Conservation (phyloP, 30 jellyfish, hydroid and myxozoan species). For the Hydractinia echinata region DNA sequence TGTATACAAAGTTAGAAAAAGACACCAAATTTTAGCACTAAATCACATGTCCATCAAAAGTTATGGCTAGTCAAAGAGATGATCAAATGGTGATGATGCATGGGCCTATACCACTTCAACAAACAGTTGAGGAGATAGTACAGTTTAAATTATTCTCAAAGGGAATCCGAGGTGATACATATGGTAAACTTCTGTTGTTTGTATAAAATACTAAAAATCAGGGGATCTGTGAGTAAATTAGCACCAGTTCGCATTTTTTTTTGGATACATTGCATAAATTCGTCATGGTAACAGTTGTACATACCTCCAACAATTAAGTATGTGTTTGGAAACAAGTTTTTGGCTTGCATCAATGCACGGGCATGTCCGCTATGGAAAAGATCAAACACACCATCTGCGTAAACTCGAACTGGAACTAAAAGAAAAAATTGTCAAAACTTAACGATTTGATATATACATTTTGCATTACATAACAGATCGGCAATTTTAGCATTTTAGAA, state of each 20-base stretch:
- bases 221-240: no score
- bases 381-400: constrained; percentile 99
- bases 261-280: no score
- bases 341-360: constrained; percentile 96
- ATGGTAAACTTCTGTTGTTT: background rate
- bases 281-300: no score
- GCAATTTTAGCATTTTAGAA: background rate
- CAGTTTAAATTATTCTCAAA: no score
- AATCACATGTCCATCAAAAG: no score
- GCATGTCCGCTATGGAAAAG: constrained; percentile 99
- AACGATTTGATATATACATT: background rate
- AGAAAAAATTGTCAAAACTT: background rate
- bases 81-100: no score
- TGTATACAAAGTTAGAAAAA: no score
- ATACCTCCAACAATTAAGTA: constrained; percentile 95
- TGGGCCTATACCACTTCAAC: no score
- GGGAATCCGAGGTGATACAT: background rate
- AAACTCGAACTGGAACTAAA: constrained; percentile 93
- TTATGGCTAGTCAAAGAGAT: no score
- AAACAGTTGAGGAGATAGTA: no score
- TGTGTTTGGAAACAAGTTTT: constrained; percentile 82
- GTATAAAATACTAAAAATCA: background rate
- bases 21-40: no score
- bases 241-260: no score
- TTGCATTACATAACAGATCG: background rate